Evolutionary conservation across 2,888 invertebrate species (phyloP).

Genomic region (Thumatha senex): DNA sequence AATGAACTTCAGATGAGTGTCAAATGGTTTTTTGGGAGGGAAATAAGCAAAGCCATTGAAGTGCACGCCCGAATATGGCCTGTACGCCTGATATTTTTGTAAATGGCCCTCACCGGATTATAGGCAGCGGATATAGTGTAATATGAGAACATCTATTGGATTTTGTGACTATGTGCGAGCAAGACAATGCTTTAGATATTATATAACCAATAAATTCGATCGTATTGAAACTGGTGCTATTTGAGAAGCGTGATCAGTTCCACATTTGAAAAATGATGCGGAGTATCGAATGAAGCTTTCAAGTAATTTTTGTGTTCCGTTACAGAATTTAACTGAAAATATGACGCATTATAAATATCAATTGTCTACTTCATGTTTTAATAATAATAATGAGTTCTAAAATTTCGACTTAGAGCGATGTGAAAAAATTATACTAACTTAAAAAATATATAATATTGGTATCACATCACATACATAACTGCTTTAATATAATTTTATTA

Average conservation of each 20-base stretch:
- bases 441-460: too few species aligned
- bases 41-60: conserved; percentile 76
- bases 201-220: conserved; percentile 18
- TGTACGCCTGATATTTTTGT: conserved; percentile 57
- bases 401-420: too few species aligned
- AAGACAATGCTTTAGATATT: conserved; percentile 43
- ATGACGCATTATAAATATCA: too few species aligned
- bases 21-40: conserved; percentile 69
- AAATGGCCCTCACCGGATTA: conserved; percentile 63
- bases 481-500: too few species aligned
- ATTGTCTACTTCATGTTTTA: too few species aligned
- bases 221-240: conserved; percentile 5
- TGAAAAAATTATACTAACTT: too few species aligned
- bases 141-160: conserved; percentile 66
- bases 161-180: conserved; percentile 61
- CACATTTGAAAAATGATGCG: background rate
- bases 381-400: too few species aligned
- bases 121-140: conserved; percentile 70
- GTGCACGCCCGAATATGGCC: conserved; percentile 77
- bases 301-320: too few species aligned
- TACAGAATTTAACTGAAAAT: too few species aligned
- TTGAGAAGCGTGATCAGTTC: background rate
- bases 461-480: too few species aligned
- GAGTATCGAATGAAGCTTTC: background rate
- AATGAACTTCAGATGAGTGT: conserved; percentile 76